Evolutionary conservation across 1,140 invertebrate species (phyloP), one percentile per base, ranked within the genome.

Genomic region (Drosophila littoralis): DNA sequence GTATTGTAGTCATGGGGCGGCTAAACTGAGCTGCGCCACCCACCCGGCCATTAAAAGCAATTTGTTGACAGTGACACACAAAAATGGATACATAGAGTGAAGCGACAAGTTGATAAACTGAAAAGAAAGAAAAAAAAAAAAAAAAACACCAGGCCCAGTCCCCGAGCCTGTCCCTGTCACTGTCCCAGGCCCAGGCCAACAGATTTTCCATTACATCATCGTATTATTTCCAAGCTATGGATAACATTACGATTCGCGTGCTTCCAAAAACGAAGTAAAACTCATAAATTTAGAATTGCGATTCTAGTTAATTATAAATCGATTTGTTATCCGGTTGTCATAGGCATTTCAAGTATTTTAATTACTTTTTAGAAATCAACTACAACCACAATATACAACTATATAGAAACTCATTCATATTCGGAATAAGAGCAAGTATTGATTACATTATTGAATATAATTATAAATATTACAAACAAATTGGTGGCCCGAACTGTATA

Each of bases 21-120:
- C 17, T 28, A 17, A 60, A 22, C 61, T 65, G 60, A 36, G 50
- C 63, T 46, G 74, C 36, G 69, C 73, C 69, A 81, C 79, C 79
- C 79, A 86, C 67, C 67, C 83, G 77, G 64, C 84, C 77, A 88
- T 89, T 88, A 89, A 89, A 79, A 88, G 77, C 84, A 89, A 89
- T 89, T 89, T 89, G 84, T 89, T 89, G 84, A 89, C 85, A 89
- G 77, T 89, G 84, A 89, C 84, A 89, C 84, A 86, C 78, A 85
- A 88, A 85, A 88, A 78, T 88, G 68, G 79, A 82, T 85, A 88
- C 83, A 86, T 70, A 81, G 70, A 80, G 48, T 71, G 72, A 75
- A 70, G 72, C 59, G 55, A 78, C 65, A 63, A 69, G 58, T 73
- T 66, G 64, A 75, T 75, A 77, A 77, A 58, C 72, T 45, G 67